A percentile compares a stretch with the other conserved stretches of the same genome.
Conservation (phyloP, 2,888 invertebrate species). For the Hypercompe scribonia region DNA sequence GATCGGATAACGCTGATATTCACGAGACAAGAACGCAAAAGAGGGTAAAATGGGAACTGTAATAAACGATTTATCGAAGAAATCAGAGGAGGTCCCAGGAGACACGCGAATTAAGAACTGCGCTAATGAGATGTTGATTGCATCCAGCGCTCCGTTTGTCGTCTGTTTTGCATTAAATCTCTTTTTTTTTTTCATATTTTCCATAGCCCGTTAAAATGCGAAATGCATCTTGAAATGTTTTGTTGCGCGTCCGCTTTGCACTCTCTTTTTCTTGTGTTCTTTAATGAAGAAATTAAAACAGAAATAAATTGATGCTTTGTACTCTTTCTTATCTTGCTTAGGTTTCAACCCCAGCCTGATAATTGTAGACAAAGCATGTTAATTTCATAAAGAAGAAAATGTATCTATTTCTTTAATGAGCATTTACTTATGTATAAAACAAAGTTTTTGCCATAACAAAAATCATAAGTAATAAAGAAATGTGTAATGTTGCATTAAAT, state of each 20-base stretch:
- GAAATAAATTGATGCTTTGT: constrained; percentile 22
- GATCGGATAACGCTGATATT: constrained; percentile 70
- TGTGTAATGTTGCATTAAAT: neutral
- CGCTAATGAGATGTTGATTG: constrained; percentile 85
- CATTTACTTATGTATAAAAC: neutral
- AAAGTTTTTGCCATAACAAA: neutral
- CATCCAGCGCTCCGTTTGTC: constrained; percentile 76
- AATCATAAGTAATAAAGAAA: neutral
- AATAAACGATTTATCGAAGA: constrained; percentile 80
- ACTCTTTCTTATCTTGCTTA: constrained; percentile 11
- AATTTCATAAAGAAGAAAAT: constrained; percentile 13
- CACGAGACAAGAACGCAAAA: constrained; percentile 63
- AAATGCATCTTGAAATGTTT: constrained; percentile 70
- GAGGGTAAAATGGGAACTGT: constrained; percentile 65
- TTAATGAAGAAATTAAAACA: constrained; percentile 48
- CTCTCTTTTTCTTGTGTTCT: constrained; percentile 32
- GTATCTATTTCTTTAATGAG: constrained; percentile 7
- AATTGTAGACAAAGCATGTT: constrained; percentile 15
- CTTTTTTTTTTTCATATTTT: constrained; percentile 64
- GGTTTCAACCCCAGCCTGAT: constrained; percentile 9
- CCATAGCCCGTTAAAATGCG: constrained; percentile 67
- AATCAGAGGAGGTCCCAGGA: constrained; percentile 69
- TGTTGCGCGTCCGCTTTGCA: constrained; percentile 57
- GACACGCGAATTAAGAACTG: constrained; percentile 79
- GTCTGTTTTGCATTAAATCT: constrained; percentile 70